These are phyloP conservation scores for Theristicus caerulescens DNA, from an alignment of 2,113 vertebrate genomes.

Conservation along the genomic window DNA sequence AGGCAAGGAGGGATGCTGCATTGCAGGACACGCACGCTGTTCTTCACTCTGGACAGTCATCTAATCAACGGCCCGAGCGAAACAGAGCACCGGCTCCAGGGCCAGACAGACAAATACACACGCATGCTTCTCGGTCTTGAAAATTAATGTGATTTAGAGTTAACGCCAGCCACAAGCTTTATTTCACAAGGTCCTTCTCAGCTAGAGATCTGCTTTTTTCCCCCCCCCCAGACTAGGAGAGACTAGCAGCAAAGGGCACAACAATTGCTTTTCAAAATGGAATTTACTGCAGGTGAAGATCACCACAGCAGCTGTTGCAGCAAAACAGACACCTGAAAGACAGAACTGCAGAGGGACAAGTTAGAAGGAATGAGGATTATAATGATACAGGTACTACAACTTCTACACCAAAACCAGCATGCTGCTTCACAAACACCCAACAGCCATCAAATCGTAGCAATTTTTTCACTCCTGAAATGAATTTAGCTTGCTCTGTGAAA, in stretches of 20 bases:
- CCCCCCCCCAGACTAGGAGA: background rate
- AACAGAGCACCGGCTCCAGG: background rate
- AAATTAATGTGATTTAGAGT: background rate
- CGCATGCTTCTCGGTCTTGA: background rate
- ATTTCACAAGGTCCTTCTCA: background rate
- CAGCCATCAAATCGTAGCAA: background rate
- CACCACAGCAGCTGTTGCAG: background rate
- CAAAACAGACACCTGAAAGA: background rate
- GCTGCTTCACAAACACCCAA: background rate
- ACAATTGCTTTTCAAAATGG: background rate
- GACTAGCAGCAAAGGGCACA: background rate
- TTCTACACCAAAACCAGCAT: background rate
- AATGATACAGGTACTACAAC: background rate
- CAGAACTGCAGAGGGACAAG: background rate
- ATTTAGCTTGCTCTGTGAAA: background rate
- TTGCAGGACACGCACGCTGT: background rate
- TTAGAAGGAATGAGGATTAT: background rate
- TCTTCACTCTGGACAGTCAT: constrained; percentile 24
- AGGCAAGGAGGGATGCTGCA: background rate
- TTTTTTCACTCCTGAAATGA: constrained; percentile 19
- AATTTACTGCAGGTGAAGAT: background rate
- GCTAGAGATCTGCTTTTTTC: background rate
- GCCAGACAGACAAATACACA: constrained; percentile 2
- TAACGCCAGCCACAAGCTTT: background rate
- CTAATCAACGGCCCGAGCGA: background rate